phyloP scores from a whole-genome alignment of 2,888 invertebrate species.

The Sipunculus nudus region DNA sequence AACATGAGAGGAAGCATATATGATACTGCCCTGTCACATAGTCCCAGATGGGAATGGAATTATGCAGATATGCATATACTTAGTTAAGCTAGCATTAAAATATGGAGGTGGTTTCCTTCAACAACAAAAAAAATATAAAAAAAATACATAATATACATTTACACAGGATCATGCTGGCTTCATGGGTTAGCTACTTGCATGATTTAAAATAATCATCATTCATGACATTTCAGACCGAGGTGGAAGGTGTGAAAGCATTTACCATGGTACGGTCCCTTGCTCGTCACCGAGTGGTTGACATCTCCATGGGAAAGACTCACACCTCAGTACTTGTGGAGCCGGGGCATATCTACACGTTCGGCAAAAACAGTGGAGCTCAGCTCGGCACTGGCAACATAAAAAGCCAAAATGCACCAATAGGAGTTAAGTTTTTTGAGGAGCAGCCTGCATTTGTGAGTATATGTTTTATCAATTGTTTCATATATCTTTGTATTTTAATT shows the following conservation, averaged over 20 bases:
- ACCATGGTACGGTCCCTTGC: conserved; percentile 68
- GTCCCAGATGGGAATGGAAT: no score
- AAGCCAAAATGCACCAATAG: conserved; percentile 62
- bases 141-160: no score
- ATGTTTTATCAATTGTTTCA: conserved; percentile 1
- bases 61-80: no score
- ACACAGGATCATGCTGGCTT: no score
- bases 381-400: conserved; percentile 70
- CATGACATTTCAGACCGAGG: conserved; percentile 64
- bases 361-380: conserved; percentile 75
- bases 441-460: conserved; percentile 49
- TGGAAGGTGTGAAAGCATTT: conserved; percentile 66
- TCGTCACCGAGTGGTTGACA: conserved; percentile 71
- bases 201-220: no score
- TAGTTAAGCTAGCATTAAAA: no score
- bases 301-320: conserved; percentile 73
- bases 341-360: conserved; percentile 75
- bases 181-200: no score
- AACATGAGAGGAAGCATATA: no score
- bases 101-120: no score
- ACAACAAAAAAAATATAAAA: no score
- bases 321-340: conserved; percentile 74
- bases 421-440: conserved; percentile 67
- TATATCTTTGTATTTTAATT: no score
- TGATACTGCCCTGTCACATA: no score